These are phyloP conservation scores for Vicugna pacos DNA, from an alignment of 2,113 vertebrate species.

Conservation along the genomic window DNA sequence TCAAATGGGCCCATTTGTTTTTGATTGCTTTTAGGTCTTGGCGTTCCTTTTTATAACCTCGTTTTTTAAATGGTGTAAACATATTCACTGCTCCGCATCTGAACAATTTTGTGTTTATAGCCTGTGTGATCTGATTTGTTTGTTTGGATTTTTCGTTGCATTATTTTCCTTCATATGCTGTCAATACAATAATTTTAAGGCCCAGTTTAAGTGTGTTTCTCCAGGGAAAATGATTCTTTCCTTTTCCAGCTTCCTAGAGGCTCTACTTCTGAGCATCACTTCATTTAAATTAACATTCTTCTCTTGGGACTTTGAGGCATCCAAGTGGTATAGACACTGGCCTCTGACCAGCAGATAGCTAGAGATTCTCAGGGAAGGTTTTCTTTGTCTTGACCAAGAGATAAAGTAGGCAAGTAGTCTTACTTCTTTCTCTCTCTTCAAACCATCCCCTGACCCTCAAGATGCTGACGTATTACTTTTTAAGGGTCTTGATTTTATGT, in stretches of 20 bases:
- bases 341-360: not conserved
- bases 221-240: not conserved
- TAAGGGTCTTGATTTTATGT: not conserved
- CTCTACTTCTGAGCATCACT: not conserved
- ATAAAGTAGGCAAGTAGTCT: not conserved
- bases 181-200: not conserved
- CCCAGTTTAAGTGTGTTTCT: not conserved
- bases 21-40: not conserved
- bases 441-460: not conserved
- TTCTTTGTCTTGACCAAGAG: not conserved
- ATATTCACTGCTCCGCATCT: not conserved
- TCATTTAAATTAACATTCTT: not conserved
- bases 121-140: not conserved
- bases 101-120: not conserved
- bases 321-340: not conserved
- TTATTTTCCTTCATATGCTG: not conserved
- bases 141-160: not conserved
- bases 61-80: not conserved
- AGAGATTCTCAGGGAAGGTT: not conserved
- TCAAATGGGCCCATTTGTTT: not conserved
- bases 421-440: not conserved
- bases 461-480: not conserved
- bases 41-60: not conserved
- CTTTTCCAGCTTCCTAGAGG: not conserved
- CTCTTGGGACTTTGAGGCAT: not conserved